Evolutionary conservation across 1,140 invertebrate species (phyloP), one percentile per base, ranked within the genome.

Genomic region (Papilio glaucus): DNA sequence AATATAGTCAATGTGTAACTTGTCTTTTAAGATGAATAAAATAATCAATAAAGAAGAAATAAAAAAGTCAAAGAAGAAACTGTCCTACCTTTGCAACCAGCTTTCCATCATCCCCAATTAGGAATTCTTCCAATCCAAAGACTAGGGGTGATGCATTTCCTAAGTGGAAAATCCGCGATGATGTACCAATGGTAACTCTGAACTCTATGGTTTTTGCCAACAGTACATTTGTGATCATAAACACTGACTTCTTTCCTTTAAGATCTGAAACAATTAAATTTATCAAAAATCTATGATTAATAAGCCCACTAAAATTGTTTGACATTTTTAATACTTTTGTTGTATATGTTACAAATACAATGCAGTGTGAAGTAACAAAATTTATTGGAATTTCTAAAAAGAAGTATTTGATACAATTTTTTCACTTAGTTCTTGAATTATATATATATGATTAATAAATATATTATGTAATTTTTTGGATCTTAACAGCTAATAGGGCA

Each of bases 171-270:
- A 94, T 94, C 37, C 93, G 83, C 0, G 93, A 93, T 0, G 92
- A 93, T 0, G 90, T 89, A 12, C 89, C 87, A 12, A 85, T 85
- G 1, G 87, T 93, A 21, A 93, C 93, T 77, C 93, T 80, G 73
- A 94, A 94, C 74, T 94, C 93, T 29, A 94, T 92, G 4, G 93
- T 94, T 74, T 93, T 93, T 5, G 92, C 92, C 87, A 93, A 89
- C 4, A 94, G 80, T 12, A 93, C 92, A 72, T 86, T 85, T 5
- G 92, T 93, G 70, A 94, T 93, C 91, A 94, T 93, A 75, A 88
- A 93, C 0, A 93, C 87, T 0, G 92, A 93, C 74, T 90, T 92
- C 71, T 87, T 90, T 73, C 91, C 92, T 85, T 93, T 83, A 71
- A 93, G 79, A 73, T 87, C 93, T 94, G 77, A 62, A 85, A 79